Evolutionary conservation across 2,888 invertebrate species (phyloP), one percentile per base, ranked within the genome.

Genomic region (Eumacrocentrus americanus): DNA sequence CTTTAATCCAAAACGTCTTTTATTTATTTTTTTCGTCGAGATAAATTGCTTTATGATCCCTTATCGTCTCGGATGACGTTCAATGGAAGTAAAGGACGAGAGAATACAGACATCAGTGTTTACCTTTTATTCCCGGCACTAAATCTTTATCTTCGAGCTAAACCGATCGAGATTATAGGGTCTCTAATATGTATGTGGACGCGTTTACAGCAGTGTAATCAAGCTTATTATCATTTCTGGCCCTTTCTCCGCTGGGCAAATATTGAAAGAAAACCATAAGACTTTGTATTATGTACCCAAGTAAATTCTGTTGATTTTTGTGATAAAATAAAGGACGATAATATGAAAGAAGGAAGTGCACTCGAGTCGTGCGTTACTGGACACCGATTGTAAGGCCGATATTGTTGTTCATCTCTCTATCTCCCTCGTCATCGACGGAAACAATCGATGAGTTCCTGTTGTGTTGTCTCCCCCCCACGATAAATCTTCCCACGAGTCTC

Each of bases 361-460:
- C 48, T 50, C 34, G 48, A 38, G 51, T 52, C 16, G 23, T 23
- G 38, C 22, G 51, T 52, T 52, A 52, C 38, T 38, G 38, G 51
- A 52, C 38, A 52, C 51, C 37, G 37, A 52, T 23, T 9, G 12
- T 52, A 23, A n/a, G 20, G 29, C 12, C 34, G n/a, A 14, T 11
- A 11, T 38, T 37, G 35, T 37, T 38, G 6, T 51, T 37, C 34
- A 6, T 34, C 16, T 29, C 14, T 22, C 23, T 29, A 11, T 29
- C 12, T 25, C 42, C 42, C 16, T 42, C 11, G 29, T 18, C 50
- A 35, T 20, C 20, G 44, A 44, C 44, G 11, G 20, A 20, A 44
- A 44, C 44, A 44, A 44, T 44, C 22, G 44, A 44, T 44, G 44
- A 44, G 44, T 18, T 44, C 53, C 53, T 40, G 53, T 53, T 52